A percentile compares a stretch with the other conserved stretches of the same genome.
phyloP scores from a whole-genome alignment of 2,888 invertebrate genomes.

The Drosophila siamana region DNA sequence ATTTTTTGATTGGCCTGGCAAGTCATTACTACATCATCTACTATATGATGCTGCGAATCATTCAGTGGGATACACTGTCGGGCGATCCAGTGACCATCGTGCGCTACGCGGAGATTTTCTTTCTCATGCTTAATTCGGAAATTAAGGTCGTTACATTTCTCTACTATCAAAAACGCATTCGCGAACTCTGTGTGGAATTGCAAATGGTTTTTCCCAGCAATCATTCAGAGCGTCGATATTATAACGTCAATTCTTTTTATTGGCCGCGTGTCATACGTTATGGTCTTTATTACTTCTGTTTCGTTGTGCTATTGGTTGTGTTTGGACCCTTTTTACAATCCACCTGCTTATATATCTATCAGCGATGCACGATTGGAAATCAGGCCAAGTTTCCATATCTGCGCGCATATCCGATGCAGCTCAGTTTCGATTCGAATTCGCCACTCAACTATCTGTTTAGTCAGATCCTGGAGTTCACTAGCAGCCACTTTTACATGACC shows the following conservation, averaged over 20 bases:
- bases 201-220: slow-evolving; percentile 1
- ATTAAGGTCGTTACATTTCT: slow-evolving; percentile 19
- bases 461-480: slow-evolving; percentile 13
- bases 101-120: slow-evolving; percentile 24
- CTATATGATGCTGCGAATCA: slow-evolving; percentile 15
- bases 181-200: slow-evolving; percentile 6
- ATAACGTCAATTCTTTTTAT: slow-evolving; percentile 24
- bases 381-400: slow-evolving; percentile 23
- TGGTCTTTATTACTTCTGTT: slow-evolving; percentile 18
- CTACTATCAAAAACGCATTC: slow-evolving; percentile 14
- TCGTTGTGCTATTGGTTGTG: slow-evolving; percentile 14
- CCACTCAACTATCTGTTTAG: slow-evolving; percentile 9
- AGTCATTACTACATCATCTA: slow-evolving; percentile 15
- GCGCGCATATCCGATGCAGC: slow-evolving; percentile 22
- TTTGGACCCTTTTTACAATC: slow-evolving; percentile 20
- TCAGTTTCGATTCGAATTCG: slow-evolving; percentile 9
- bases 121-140: slow-evolving; percentile 24
- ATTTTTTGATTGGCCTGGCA: slow-evolving; percentile 1
- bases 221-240: slow-evolving; percentile 10
- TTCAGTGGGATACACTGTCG: slow-evolving; percentile 22
- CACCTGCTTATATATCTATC: slow-evolving; percentile 14
- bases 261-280: slow-evolving; percentile 25
- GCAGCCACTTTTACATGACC: slow-evolving; percentile 25
- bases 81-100: slow-evolving; percentile 17
- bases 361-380: neutral